A percentile compares a stretch with the other conserved stretches of the same genome.
These are phyloP conservation scores for Pammene fasciana DNA, from an alignment of 2,888 invertebrate species.

Conservation along the genomic window DNA sequence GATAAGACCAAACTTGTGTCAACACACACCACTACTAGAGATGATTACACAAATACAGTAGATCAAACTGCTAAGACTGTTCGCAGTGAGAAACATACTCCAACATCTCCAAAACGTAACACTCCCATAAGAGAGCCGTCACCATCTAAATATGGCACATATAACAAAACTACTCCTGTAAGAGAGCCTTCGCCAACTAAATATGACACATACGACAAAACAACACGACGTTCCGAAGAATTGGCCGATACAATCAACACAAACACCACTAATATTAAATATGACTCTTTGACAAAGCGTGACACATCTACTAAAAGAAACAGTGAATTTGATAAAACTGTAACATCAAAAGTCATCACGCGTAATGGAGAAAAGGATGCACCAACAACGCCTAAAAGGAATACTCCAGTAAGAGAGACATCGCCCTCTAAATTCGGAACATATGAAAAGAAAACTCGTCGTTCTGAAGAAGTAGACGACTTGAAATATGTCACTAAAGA, in stretches of 20 bases:
- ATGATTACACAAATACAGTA: constrained; percentile 2
- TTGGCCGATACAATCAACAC: constrained; percentile 24
- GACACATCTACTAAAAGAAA: constrained; percentile 30
- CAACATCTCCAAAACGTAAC: constrained; percentile 28
- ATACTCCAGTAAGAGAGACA: constrained; percentile 41
- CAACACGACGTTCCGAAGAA: constrained; percentile 47
- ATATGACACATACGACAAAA: constrained; percentile 56
- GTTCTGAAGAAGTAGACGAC: constrained; percentile 43
- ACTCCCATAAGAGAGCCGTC: constrained; percentile 47
- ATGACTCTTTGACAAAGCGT: constrained; percentile 39
- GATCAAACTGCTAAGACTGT: constrained; percentile 21
- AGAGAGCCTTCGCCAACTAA: neutral
- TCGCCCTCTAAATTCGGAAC: constrained; percentile 52
- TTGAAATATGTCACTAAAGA: constrained; percentile 43
- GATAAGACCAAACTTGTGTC: constrained; percentile 42
- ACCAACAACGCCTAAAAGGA: constrained; percentile 37
- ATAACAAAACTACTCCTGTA: constrained; percentile 48
- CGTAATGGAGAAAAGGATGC: constrained; percentile 7
- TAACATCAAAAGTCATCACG: neutral
- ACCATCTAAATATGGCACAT: constrained; percentile 54
- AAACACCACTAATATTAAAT: constrained; percentile 34
- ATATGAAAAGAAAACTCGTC: constrained; percentile 53
- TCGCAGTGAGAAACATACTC: constrained; percentile 19
- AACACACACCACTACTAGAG: constrained; percentile 19
- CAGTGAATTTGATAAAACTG: constrained; percentile 15